These are phyloP conservation scores for Adrianichthys oophorus DNA, from an alignment of 2,797 vertebrate species.

Conservation along the genomic window DNA sequence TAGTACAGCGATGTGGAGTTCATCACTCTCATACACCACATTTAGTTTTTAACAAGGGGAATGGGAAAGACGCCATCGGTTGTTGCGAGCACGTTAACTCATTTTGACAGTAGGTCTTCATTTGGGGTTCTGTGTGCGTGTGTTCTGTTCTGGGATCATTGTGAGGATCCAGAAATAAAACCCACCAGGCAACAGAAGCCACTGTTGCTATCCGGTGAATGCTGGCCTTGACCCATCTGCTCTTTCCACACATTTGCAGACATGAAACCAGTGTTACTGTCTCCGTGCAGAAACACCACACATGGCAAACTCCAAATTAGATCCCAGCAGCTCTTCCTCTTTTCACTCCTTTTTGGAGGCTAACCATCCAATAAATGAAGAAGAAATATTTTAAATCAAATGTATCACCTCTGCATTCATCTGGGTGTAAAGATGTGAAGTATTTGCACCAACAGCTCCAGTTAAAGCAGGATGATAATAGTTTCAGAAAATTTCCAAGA, in stretches of 20 bases:
- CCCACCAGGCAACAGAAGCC: conserved; percentile 30
- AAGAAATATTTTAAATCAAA: too few species aligned
- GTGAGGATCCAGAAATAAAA: conserved; percentile 60
- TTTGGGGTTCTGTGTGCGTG: conserved; percentile 17
- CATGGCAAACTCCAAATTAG: too few species aligned
- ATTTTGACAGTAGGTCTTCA: conserved; percentile 40
- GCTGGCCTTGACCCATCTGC: conserved; percentile 37
- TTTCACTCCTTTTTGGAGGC: too few species aligned
- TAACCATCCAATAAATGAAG: too few species aligned
- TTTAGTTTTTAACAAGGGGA: conserved; percentile 6
- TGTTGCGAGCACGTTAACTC: conserved; percentile 22
- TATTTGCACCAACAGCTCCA: too few species aligned
- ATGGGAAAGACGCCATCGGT: conserved; percentile 26
- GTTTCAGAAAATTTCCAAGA: too few species aligned
- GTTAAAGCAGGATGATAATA: too few species aligned
- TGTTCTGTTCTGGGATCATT: conserved; percentile 20
- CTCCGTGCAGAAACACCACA: background rate
- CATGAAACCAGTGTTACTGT: too few species aligned
- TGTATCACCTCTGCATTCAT: too few species aligned
- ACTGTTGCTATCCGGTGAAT: conserved; percentile 32
- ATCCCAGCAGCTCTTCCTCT: too few species aligned
- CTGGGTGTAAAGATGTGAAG: too few species aligned
- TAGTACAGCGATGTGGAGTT: too few species aligned
- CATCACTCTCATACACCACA: background rate
- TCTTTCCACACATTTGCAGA: conserved; percentile 23